Evolutionary conservation across 2,797 vertebrate species (phyloP).

Genomic region (Chaetophractus vellerosus): DNA sequence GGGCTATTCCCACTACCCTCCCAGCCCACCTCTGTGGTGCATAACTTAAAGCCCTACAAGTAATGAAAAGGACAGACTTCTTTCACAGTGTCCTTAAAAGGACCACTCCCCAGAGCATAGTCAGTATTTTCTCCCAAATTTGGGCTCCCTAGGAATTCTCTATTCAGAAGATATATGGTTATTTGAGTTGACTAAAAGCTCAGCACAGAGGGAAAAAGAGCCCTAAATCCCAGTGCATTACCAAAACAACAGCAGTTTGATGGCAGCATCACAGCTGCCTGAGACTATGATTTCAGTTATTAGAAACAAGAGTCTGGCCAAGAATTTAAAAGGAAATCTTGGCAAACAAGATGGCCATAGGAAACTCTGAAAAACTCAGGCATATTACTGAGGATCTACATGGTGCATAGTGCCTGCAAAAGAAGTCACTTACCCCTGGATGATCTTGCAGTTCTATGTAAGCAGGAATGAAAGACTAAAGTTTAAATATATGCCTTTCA

Average conservation of each 20-base stretch:
- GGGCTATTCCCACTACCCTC: not conserved
- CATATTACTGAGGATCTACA: not conserved
- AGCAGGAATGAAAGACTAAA: not conserved
- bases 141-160: not conserved
- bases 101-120: not conserved
- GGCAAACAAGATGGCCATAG: not conserved
- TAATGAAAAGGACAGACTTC: not conserved
- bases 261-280: not conserved
- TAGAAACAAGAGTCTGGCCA: not conserved
- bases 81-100: not conserved
- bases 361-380: not conserved
- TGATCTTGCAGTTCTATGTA: not conserved
- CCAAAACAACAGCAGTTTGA: not conserved
- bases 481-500: not conserved
- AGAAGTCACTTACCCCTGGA: not conserved
- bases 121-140: not conserved
- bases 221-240: not conserved
- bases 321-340: not conserved
- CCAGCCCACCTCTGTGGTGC: not conserved
- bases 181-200: not conserved
- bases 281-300: not conserved
- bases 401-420: not conserved
- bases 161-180: not conserved
- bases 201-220: rapidly evolving
- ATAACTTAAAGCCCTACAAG: not conserved